Conservation (phyloP, 2,797 vertebrate genomes). For the Cryptoblepharus egeriae region DNA sequence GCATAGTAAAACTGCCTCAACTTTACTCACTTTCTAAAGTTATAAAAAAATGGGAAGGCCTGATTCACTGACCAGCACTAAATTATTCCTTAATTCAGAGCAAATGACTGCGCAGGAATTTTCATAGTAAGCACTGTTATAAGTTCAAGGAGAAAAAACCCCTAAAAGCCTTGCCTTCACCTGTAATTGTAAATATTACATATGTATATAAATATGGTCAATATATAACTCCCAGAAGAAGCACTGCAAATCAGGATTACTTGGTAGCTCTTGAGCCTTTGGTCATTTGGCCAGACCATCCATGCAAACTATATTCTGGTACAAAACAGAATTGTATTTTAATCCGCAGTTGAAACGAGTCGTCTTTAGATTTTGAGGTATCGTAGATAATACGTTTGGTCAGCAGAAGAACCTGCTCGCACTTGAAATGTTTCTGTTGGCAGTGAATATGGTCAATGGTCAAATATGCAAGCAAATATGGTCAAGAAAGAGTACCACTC, state of each 20-base stretch:
- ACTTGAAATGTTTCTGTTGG: not conserved
- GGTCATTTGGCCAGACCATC: not conserved
- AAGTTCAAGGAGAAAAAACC: no score
- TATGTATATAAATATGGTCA: not conserved
- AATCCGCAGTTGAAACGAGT: not conserved
- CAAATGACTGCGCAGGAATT: not conserved
- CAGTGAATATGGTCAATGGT: no score
- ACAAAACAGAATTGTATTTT: not conserved
- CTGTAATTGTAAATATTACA: not conserved
- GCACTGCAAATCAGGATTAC: not conserved
- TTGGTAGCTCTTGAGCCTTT: no score
- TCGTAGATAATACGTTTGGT: not conserved
- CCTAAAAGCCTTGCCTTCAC: no score
- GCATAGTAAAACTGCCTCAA: not conserved
- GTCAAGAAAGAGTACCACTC: not conserved
- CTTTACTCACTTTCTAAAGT: not conserved
- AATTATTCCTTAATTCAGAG: not conserved
- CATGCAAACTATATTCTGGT: not conserved
- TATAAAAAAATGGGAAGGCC: not conserved
- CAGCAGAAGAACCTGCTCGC: not conserved
- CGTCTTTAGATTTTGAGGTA: not conserved
- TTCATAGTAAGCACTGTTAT: not conserved
- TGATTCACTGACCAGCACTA: not conserved
- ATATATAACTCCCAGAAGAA: not conserved
- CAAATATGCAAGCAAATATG: no score